These are phyloP conservation scores for Drosophila yooni DNA, from an alignment of 2,888 invertebrate species.

Conservation along the genomic window DNA sequence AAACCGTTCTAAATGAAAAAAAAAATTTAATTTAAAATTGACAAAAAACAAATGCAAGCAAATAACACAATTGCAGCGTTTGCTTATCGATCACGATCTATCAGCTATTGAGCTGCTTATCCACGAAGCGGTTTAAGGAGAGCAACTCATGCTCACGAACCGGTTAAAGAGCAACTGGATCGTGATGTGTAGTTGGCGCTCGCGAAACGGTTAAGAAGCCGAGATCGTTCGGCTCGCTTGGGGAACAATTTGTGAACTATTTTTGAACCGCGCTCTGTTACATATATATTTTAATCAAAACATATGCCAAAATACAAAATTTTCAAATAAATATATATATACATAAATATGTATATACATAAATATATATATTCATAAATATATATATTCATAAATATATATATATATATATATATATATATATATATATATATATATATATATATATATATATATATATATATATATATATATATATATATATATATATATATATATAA, in stretches of 20 bases:
- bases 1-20: constrained; percentile 92
- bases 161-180: neutral
- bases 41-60: neutral
- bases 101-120: neutral
- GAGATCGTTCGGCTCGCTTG: neutral
- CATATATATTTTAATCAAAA: neutral
- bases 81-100: neutral
- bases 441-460: neutral
- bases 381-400: constrained; percentile 39
- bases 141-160: neutral
- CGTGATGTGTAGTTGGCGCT: neutral
- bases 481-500: constrained; percentile 44
- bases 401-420: neutral
- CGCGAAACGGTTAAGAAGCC: neutral
- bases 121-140: neutral
- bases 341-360: neutral
- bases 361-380: neutral
- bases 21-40: neutral
- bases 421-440: neutral
- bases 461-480: neutral
- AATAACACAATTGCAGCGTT: neutral
- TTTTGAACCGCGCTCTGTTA: neutral
- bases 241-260: neutral
- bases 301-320: neutral
- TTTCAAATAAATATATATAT: neutral